Evolutionary conservation across 2,888 invertebrate genomes (phyloP).

Genomic region (Micoletzkya japonica): DNA sequence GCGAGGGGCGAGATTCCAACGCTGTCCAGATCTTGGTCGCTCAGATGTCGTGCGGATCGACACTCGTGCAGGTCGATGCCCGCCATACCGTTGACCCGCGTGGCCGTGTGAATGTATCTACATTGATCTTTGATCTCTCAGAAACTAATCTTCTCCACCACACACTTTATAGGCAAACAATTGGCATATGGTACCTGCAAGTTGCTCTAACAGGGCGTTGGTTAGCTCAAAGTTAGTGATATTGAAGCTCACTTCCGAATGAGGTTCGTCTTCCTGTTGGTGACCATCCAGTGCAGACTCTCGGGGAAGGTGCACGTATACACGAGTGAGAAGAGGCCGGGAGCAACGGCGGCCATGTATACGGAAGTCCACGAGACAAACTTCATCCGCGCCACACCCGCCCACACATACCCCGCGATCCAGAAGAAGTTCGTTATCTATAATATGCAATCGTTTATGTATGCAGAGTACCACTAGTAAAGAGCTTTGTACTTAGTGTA

Average conservation of each 20-base stretch:
- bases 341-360: constrained; percentile 52
- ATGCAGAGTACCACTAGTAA: not conserved
- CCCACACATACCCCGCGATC: constrained; percentile 55
- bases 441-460: not conserved
- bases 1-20: not conserved
- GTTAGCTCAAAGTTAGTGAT: not conserved
- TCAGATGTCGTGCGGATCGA: not conserved
- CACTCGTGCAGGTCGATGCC: constrained; percentile 16
- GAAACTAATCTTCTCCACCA: not conserved
- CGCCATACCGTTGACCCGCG: constrained; percentile 43
- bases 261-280: constrained; percentile 42
- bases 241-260: constrained; percentile 37
- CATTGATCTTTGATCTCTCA: constrained; percentile 1
- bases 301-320: constrained; percentile 41
- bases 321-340: constrained; percentile 49
- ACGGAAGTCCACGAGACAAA: constrained; percentile 51
- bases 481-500: not conserved
- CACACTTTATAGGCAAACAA: not conserved
- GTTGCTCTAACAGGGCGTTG: no score
- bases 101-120: constrained; percentile 45
- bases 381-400: constrained; percentile 51
- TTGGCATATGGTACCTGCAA: not conserved
- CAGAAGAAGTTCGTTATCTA: constrained; percentile 21
- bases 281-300: constrained; percentile 58
- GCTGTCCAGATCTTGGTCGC: constrained; percentile 6